A percentile compares a stretch with the other conserved stretches of the same genome.
Evolutionary conservation across 2,113 vertebrate genomes (phyloP).

Genomic region (Pseudolaguvia tuberculata): DNA sequence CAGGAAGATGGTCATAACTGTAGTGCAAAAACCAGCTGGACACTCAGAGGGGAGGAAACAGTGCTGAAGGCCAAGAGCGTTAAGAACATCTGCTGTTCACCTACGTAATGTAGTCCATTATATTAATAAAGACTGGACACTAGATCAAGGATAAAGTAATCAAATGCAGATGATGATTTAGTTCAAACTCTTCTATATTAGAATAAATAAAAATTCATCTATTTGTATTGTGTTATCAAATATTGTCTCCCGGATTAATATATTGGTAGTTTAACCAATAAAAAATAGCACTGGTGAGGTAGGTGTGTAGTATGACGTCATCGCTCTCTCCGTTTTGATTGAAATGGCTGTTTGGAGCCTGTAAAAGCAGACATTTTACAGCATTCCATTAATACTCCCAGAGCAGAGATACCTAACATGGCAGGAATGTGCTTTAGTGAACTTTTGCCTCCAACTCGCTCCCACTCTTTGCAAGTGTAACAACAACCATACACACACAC

Average conservation of each 20-base stretch:
- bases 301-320: slow-evolving; percentile 26
- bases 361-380: slow-evolving; percentile 46
- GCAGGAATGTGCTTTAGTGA: slow-evolving; percentile 60
- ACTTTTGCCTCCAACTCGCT: slow-evolving; percentile 57
- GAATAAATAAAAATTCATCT: neutral
- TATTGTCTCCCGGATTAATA: slow-evolving; percentile 11
- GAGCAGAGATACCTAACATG: slow-evolving; percentile 56
- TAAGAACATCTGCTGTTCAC: slow-evolving; percentile 30
- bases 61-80: neutral
- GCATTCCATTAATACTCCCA: slow-evolving; percentile 50
- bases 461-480: slow-evolving; percentile 52
- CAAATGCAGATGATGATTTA: slow-evolving; percentile 2
- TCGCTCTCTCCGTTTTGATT: slow-evolving; percentile 29
- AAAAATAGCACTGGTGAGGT: slow-evolving; percentile 12
- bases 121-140: slow-evolving; percentile 18
- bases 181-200: slow-evolving; percentile 5
- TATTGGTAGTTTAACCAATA: slow-evolving; percentile 9
- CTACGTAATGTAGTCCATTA: slow-evolving; percentile 9
- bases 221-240: neutral
- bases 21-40: slow-evolving; percentile 27
- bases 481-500: slow-evolving; percentile 42
- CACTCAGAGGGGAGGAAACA: slow-evolving; percentile 21
- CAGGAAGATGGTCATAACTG: slow-evolving; percentile 2
- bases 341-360: slow-evolving; percentile 32
- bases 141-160: slow-evolving; percentile 26